Conservation (phyloP, 2,888 invertebrate species). For the Osedax frankpressi region DNA sequence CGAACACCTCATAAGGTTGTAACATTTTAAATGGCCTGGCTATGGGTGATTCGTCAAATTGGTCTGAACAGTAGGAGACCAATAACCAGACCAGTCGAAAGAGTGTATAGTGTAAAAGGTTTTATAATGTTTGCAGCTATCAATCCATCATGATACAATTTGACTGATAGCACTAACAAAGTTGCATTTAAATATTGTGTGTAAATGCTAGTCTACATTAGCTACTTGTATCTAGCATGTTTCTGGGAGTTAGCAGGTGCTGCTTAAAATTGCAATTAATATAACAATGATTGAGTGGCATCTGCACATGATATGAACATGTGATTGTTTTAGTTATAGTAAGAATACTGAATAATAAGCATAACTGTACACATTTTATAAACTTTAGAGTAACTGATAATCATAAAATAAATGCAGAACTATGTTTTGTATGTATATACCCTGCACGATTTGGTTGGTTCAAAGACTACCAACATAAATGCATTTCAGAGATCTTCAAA, state of each 20-base stretch:
- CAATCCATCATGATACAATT: not conserved
- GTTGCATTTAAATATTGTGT: not conserved
- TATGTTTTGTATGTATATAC: not conserved
- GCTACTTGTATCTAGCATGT: slow-evolving; percentile 5
- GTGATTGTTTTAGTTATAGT: not conserved
- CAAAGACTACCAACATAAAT: not conserved
- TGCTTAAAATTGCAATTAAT: slow-evolving; percentile 3
- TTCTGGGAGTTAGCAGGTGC: not conserved
- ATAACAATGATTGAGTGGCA: not conserved
- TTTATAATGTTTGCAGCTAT: slow-evolving; percentile 2
- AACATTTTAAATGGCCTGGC: not conserved
- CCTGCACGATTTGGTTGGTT: not conserved
- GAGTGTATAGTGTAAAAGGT: not conserved
- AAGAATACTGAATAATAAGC: slow-evolving; percentile 1
- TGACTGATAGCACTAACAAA: not conserved
- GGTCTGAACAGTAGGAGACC: not conserved
- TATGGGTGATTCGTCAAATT: not conserved
- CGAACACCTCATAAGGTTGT: not conserved
- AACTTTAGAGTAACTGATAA: not conserved
- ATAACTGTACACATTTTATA: not conserved
- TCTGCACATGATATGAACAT: not conserved
- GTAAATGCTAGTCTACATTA: not conserved
- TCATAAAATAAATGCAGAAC: not conserved
- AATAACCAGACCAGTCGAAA: not conserved
- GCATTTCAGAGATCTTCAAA: not conserved